Evolutionary conservation across 2,888 invertebrate species (phyloP), one percentile per base, ranked within the genome.

Genomic region (Ophioninae sp.): DNA sequence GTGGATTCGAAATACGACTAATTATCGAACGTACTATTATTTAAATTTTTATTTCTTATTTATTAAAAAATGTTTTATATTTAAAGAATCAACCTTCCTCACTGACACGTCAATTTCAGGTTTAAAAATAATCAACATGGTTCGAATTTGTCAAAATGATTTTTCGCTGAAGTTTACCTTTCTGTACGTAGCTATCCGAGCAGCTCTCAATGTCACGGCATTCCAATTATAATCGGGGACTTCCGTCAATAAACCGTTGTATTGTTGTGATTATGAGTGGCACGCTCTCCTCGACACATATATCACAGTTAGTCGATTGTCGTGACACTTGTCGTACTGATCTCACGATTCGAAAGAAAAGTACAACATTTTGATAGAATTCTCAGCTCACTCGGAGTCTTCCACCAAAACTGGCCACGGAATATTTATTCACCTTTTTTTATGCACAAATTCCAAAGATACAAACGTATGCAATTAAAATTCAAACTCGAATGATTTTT

Each of bases 201-300:
- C 41, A 58, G 65, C 67, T 67, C 71, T 79, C 78, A 76, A 67
- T 84, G 79, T 84, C 81, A 84, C 44, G 81, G 84, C 84, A 84
- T 84, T 68, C 79, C 84, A 84, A 84, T 81, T 68, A 79, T 51
- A 76, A 81, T 76, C 79, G 74, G 79, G 71, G 81, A 81, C 67
- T 81, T 67, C 59, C 63, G 81, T 76, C 81, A 79, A 76, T 81
- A 67, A 76, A 76, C 61, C 75, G 30, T 39, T 63, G n/a, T 63
- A 56, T 72, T 37, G 39, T 61, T 63, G 59, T n/a, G 41, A 64
- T 30, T 23, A n/a, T 39, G n/a, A 51, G 20, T 56, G 20, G 63
- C 59, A 44, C 71, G 37, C 56, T n/a, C 44, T 41, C 39, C 58
- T 56, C 74, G 79, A 17, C 78, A 73, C 81, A 81, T 79, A 81